Percentiles rank a stretch among this genome's conserved stretches.
Evolutionary conservation across 64 coral and sea anemone genomes (phyloP).

Genomic region (Actinia equina): DNA sequence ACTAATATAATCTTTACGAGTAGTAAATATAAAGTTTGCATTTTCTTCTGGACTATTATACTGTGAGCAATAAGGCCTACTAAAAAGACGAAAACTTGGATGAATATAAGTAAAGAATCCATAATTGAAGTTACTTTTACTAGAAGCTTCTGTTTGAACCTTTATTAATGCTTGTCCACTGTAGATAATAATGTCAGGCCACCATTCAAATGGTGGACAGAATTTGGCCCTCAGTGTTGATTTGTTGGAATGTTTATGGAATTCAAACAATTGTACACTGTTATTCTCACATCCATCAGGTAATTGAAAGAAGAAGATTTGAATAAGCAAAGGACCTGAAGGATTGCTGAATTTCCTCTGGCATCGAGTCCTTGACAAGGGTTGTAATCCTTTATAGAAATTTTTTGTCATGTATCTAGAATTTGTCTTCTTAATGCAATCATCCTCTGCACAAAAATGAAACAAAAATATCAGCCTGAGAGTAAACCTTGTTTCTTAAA

Average conservation of each 20-base stretch:
- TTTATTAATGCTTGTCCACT: background rate
- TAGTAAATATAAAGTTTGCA: background rate
- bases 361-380: background rate
- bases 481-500: too few relatives aligned
- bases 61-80: background rate
- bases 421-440: background rate
- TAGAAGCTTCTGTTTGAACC: background rate
- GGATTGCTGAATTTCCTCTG: background rate
- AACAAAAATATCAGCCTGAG: too few relatives aligned
- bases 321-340: background rate
- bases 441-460: background rate
- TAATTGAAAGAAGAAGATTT: background rate
- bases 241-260: background rate
- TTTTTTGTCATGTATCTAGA: background rate
- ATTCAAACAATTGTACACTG: background rate
- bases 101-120: background rate
- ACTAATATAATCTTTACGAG: background rate
- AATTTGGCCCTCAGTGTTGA: background rate
- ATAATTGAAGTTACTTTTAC: background rate
- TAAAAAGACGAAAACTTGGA: too few relatives aligned
- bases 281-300: background rate
- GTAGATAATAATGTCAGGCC: background rate
- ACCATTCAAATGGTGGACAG: background rate
- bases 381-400: too few relatives aligned
- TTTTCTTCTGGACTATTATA: background rate